Evolutionary conservation across 2,888 invertebrate genomes (phyloP), one percentile per base, ranked within the genome.

Genomic region (Trypoxylon attenuatum): DNA sequence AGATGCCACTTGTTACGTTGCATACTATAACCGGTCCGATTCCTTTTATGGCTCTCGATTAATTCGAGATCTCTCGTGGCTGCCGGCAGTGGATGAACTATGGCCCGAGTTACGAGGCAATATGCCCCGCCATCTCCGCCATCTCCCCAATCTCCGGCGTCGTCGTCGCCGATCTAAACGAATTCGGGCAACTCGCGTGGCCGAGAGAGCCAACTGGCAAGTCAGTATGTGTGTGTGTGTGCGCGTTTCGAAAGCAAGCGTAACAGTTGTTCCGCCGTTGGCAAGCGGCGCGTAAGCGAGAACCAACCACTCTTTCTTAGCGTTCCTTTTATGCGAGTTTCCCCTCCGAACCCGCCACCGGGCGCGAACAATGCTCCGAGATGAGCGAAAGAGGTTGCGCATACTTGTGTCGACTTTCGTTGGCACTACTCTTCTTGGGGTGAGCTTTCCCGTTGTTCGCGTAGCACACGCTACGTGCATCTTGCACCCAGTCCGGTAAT

Each of bases 1-100:
- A 86, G 86, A 83, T 84, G 80, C 82, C 83, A 85, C 86, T 85
- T 86, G 85, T 86, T 83, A 84, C 82, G 72, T 82, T 81, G 61
- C 67, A 51, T 45, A 42, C 61, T 64, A 60, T 47, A 61, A 43
- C 47, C 18, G 18, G 22, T 18, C 18, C 27, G 41, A 25, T 22
- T 57, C 19, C 43, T 57, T 69, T 61, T 54, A 19, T 16, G 6
- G 13, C 29, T 49, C 41, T 53, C 13, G 56, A 15, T 21, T 41
- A 23, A 55, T 43, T 54, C 43, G 45, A 22, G 42, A 22, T 29
- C 25, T 4, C 16, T n/a, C 16, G 0, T n/a, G n/a, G n/a, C n/a
- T n/a, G n/a, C n/a, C n/a, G n/a, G n/a, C n/a, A n/a, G n/a, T n/a
- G n/a, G n/a, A n/a, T n/a, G n/a, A n/a, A n/a, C n/a, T n/a, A n/a